Conservation (phyloP, 2,113 vertebrate species). For the Condylura cristata region DNA sequence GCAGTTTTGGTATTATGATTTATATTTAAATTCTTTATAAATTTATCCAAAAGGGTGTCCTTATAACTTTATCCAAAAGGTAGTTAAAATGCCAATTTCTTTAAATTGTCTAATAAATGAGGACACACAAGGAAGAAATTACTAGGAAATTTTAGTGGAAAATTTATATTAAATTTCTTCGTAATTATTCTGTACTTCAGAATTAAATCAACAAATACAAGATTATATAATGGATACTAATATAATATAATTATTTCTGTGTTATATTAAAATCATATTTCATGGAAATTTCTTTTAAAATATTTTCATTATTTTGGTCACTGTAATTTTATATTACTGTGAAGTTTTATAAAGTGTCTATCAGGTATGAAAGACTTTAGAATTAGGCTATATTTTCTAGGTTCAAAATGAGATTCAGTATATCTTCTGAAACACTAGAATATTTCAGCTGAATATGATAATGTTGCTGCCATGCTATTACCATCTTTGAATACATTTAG, state of each 20-base stretch:
- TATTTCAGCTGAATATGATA: background rate
- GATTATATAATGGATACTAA: background rate
- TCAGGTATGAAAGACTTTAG: background rate
- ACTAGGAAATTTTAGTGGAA: slow-evolving; percentile 40
- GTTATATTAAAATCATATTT: slow-evolving; percentile 49
- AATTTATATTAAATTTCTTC: slow-evolving; percentile 24
- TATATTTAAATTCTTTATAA: slow-evolving; percentile 14
- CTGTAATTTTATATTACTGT: slow-evolving; percentile 38
- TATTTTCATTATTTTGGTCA: background rate
- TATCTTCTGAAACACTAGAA: background rate
- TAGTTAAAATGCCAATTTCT: background rate
- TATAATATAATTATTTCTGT: slow-evolving; percentile 33
- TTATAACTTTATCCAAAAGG: background rate
- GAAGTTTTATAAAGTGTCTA: slow-evolving; percentile 6
- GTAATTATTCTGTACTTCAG: background rate
- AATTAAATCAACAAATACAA: background rate
- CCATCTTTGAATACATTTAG: slow-evolving; percentile 1
- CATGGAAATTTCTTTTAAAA: slow-evolving; percentile 27
- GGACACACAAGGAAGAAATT: background rate
- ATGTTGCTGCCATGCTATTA: background rate
- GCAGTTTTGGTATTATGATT: background rate
- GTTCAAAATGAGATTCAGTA: background rate
- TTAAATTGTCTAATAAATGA: background rate
- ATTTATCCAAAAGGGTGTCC: background rate
- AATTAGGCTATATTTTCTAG: background rate